phyloP scores from a whole-genome alignment of 2,888 invertebrate species.

The Trichogramma evanescens region DNA sequence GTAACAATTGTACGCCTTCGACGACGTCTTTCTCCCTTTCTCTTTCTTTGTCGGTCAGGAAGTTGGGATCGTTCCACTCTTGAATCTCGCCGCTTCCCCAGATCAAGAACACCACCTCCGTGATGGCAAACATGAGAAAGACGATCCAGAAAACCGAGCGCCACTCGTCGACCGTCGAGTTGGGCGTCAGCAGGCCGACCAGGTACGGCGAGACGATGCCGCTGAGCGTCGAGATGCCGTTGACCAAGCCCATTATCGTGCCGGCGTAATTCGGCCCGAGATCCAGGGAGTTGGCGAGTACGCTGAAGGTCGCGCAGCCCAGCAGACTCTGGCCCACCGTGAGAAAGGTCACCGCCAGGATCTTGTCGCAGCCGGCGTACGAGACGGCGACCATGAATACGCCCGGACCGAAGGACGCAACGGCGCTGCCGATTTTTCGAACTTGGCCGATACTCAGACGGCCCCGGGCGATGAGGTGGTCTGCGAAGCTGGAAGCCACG shows the following conservation, averaged over 20 bases:
- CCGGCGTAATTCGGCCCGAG: constrained; percentile 50
- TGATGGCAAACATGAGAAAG: constrained; percentile 58
- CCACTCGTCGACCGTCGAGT: constrained; percentile 56
- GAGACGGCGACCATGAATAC: constrained; percentile 48
- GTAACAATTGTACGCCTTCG: constrained; percentile 1
- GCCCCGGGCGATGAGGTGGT: constrained; percentile 41
- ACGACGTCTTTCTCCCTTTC: neutral
- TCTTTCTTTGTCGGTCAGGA: neutral
- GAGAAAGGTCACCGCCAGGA: constrained; percentile 44
- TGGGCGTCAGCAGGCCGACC: constrained; percentile 56
- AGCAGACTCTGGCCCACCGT: constrained; percentile 48
- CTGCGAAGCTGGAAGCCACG: constrained; percentile 42
- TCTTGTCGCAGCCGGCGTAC: constrained; percentile 47
- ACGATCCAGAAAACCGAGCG: constrained; percentile 74
- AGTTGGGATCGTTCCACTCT: constrained; percentile 65
- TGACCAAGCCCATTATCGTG: constrained; percentile 47
- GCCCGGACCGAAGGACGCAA: constrained; percentile 49
- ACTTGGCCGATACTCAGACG: constrained; percentile 43
- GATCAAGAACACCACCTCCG: constrained; percentile 62
- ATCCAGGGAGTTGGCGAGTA: constrained; percentile 49
- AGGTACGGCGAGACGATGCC: constrained; percentile 65
- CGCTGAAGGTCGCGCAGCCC: constrained; percentile 48
- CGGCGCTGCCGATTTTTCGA: constrained; percentile 48
- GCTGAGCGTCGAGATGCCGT: constrained; percentile 64
- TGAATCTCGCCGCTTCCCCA: constrained; percentile 65